Percentiles rank a stretch among this genome's conserved stretches.
Evolutionary conservation across 1,140 invertebrate genomes (phyloP).

Genomic region (Idris sp.): DNA sequence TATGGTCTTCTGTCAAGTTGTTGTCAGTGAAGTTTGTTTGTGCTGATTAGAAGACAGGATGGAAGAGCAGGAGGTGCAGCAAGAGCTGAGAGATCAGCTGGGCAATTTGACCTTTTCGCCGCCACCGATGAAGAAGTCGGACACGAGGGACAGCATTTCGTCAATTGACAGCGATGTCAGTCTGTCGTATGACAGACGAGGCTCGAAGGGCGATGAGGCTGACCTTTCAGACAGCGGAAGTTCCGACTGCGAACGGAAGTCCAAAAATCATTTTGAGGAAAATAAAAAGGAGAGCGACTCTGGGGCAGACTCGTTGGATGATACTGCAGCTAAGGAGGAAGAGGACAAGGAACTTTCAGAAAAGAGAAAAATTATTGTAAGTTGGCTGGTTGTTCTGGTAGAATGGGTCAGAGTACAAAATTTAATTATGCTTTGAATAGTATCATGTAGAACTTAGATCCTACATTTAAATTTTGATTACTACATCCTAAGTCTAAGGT

Average conservation of each 20-base stretch:
- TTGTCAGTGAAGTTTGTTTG: too few relatives aligned
- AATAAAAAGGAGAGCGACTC: conserved; percentile 65
- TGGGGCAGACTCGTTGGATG: conserved; percentile 63
- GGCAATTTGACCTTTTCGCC: conserved; percentile 70
- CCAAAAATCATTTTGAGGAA: too few relatives aligned
- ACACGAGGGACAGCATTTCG: conserved; percentile 81
- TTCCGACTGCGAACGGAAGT: conserved; percentile 81
- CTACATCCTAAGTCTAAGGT: too few relatives aligned
- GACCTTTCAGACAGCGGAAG: conserved; percentile 83
- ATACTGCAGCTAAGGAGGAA: conserved; percentile 19
- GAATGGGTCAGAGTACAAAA: too few relatives aligned
- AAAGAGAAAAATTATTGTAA: neutral
- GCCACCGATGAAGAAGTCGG: conserved; percentile 79
- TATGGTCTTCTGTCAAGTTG: too few relatives aligned
- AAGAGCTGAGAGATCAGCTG: conserved; percentile 70
- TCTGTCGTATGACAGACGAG: conserved; percentile 78
- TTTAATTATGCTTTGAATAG: too few relatives aligned
- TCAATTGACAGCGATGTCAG: conserved; percentile 83
- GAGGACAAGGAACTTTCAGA: neutral
- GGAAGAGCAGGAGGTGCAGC: conserved; percentile 69
- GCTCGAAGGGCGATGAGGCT: conserved; percentile 79
- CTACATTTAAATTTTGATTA: too few relatives aligned
- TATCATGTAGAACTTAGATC: too few relatives aligned
- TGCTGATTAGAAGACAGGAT: conserved; percentile 41
- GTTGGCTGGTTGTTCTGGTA: too few relatives aligned